phyloP scores from a whole-genome alignment of 2,113 vertebrate species.

The Anoura caudifer region DNA sequence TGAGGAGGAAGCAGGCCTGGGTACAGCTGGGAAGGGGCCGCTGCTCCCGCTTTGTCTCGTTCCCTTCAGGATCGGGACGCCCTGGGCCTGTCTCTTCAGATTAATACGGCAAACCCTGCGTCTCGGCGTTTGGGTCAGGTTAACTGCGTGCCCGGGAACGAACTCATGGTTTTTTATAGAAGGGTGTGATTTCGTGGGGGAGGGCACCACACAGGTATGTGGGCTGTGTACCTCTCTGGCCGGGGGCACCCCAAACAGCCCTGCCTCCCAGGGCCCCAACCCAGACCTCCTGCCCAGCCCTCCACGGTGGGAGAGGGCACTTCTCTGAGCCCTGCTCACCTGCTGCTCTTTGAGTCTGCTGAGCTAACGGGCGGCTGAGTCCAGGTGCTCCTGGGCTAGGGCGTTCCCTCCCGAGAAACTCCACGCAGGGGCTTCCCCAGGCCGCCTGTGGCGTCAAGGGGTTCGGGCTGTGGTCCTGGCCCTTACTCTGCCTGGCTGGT shows the following conservation, averaged over 20 bases:
- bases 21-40: slow-evolving; percentile 57
- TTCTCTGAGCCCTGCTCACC: background rate
- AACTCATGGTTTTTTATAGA: slow-evolving; percentile 61
- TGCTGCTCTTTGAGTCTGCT: background rate
- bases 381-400: background rate
- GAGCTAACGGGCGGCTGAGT: background rate
- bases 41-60: slow-evolving; percentile 48
- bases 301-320: background rate
- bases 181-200: slow-evolving; percentile 67
- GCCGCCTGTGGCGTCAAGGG: background rate
- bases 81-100: slow-evolving; percentile 65
- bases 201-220: slow-evolving; percentile 51
- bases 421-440: background rate
- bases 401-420: background rate
- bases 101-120: slow-evolving; percentile 49
- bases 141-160: slow-evolving; percentile 63
- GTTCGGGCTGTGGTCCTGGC: background rate
- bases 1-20: slow-evolving; percentile 61
- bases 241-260: slow-evolving; percentile 34
- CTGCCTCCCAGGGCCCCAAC: slow-evolving; percentile 9
- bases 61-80: slow-evolving; percentile 63
- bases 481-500: background rate
- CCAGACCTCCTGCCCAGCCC: background rate
- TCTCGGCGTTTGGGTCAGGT: slow-evolving; percentile 37
- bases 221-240: slow-evolving; percentile 3